Evolutionary conservation across 2,888 invertebrate genomes (phyloP), one percentile per base, ranked within the genome.

Genomic region (Drosophila falleni): DNA sequence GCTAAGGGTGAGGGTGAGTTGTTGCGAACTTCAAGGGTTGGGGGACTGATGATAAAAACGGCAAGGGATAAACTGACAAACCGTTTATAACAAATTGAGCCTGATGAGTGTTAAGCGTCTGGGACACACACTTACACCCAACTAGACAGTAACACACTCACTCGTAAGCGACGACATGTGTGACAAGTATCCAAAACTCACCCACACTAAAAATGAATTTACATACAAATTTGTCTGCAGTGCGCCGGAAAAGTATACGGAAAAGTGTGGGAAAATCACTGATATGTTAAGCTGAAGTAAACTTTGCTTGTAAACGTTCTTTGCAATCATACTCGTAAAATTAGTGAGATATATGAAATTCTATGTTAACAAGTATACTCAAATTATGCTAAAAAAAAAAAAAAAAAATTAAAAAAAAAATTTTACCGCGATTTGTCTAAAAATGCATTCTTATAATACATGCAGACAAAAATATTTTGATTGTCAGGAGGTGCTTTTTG

Each of bases 81-180:
- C 67, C 88, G 82, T 82, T 83, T 78, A 80, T 80, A 83, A 84
- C 87, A 88, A 84, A 84, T 88, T 84, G 84, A 86, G 84, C 81
- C 87, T 86, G 85, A 84, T 77, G 87, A 87, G 87, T 87, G 83
- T 67, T 84, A 86, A 82, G 75, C 78, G 80, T 68, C 82, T 72
- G 80, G 41, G 55, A 71, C 61, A 71, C 59, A 55, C 64, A 46
- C 51, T 59, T 47, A 26, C 47, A 35, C 42, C 56, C 62, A 65
- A 56, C 47, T 49, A 72, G 78, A 70, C 72, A 74, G 42, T 16
- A 16, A 42, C 50, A 10, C 1, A 19, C 35, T 56, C 1, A 19
- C 35, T 56, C 65, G 69, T 65, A 68, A 63, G 75, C 82, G 66
- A 60, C 63, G 67, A 86, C 81, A 87, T 81, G 89, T 87, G 89